Conservation (phyloP, 2,113 vertebrate species). For the Pandion haliaetus region DNA sequence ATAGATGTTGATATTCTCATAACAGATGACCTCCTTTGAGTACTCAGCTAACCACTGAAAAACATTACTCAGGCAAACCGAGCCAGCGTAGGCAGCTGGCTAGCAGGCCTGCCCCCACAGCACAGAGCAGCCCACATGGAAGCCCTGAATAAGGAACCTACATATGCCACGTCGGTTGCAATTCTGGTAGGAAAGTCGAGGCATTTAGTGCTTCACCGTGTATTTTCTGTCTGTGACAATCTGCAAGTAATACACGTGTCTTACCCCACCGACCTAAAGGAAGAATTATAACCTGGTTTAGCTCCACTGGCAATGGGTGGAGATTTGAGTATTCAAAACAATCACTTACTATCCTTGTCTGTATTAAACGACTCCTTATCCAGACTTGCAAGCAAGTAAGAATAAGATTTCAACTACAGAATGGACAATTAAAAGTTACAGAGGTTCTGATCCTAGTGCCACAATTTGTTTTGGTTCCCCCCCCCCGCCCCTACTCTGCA, state of each 20-base stretch:
- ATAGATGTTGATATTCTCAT: background rate
- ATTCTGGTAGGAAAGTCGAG: background rate
- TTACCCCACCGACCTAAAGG: background rate
- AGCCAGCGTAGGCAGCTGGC: background rate
- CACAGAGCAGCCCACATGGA: background rate
- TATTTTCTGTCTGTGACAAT: background rate
- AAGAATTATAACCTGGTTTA: background rate
- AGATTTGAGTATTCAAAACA: background rate
- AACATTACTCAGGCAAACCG: background rate
- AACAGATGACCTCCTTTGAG: background rate
- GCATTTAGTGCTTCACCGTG: background rate
- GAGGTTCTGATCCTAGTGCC: background rate
- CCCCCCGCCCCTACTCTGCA: background rate
- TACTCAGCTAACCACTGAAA: background rate
- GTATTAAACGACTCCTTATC: background rate
- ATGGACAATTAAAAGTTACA: background rate
- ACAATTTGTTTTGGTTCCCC: background rate
- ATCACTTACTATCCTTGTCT: background rate
- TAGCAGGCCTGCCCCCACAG: background rate
- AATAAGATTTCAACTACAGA: background rate
- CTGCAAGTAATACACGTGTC: background rate
- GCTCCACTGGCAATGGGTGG: background rate
- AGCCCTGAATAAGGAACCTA: background rate
- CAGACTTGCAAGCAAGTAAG: background rate
- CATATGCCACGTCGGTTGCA: rapidly evolving